Base-by-base conservation (phyloP, 2,888 invertebrate species). In the Yponomeuta plumbellus region DNA sequence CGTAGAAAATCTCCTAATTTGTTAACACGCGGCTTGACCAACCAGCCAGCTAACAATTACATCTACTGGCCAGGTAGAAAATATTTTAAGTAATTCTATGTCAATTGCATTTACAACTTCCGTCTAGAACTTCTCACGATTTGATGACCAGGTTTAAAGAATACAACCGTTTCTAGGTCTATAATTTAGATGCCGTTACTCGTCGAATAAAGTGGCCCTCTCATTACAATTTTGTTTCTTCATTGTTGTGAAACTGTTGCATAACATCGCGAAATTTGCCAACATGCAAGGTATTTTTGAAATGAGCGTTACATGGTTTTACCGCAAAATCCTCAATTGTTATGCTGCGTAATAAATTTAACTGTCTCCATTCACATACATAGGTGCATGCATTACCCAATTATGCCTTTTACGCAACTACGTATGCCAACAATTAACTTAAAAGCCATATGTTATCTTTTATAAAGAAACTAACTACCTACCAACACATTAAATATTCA, bases 201-300 rank as follows among this genome's bases (percentile, higher is more conserved):
- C 21, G n/a, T 20, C 22, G 23, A 59, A 59, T 59, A 8, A 20
- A 52, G 44, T 52, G 44, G 44, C 17, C 44, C 44, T 52, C 44
- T 17, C 44, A 52, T 52, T 59, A 59, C 23, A 8, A 23, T 22
- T 59, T 22, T 59, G 8, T 22, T 11, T 59, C 21, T 59, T 59
- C 59, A 59, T 59, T 59, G 59, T 21, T 59, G 59, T 59, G 59
- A 59, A 59, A 23, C 23, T 22, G 17, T 23, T 59, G 59, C 11
- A 23, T 59, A 59, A 59, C 17, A 52, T 52, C 44, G 44, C 13
- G 44, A 52, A 52, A 52, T 52, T 52, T 17, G 17, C 44, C 44
- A 17, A 52, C 44, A 17, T 52, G 13, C 44, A 52, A 52, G 44
- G 17, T 52, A 17, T 52, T 52, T 52, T 52, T 52, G 44, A 52